A percentile compares a stretch with the other conserved stretches of the same genome.
phyloP scores from a whole-genome alignment of 2,797 vertebrate genomes.

The Micromesistius poutassou region DNA sequence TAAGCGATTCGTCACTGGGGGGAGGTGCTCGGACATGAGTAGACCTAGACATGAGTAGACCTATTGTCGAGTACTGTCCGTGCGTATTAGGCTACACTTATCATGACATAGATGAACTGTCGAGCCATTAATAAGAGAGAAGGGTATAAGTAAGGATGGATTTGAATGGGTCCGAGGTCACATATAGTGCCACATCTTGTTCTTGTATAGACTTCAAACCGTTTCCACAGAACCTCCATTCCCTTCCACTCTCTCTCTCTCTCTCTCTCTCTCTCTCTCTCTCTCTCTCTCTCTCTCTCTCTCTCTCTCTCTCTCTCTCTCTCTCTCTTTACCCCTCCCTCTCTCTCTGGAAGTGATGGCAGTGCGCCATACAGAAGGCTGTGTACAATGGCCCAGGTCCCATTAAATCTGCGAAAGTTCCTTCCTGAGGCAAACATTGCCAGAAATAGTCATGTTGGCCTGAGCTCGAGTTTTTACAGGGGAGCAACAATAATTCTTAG shows the following conservation, averaged over 20 bases:
- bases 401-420: constrained; percentile 97
- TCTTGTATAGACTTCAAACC: background rate
- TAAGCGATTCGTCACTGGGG: constrained; percentile 34
- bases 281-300: constrained; percentile 28
- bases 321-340: too few relatives aligned
- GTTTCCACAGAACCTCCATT: constrained; percentile 6
- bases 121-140: background rate
- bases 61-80: background rate
- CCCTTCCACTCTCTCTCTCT: constrained; percentile 21
- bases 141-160: background rate
- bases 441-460: constrained; percentile 96
- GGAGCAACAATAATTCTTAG: constrained; percentile 89
- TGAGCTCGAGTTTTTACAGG: constrained; percentile 73
- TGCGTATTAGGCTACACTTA: constrained; percentile 1
- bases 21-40: constrained; percentile 39
- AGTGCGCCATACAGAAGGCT: constrained; percentile 91
- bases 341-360: constrained; percentile 73
- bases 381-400: constrained; percentile 94
- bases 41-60: constrained; percentile 7
- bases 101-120: background rate
- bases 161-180: constrained; percentile 2
- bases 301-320: constrained; percentile 19
- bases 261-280: constrained; percentile 30
- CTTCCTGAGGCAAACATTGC: constrained; percentile 94
- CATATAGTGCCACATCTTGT: background rate